A percentile compares a stretch with the other conserved stretches of the same genome.
Evolutionary conservation across 2,888 invertebrate genomes (phyloP).

Genomic region (Sinelater perroti): DNA sequence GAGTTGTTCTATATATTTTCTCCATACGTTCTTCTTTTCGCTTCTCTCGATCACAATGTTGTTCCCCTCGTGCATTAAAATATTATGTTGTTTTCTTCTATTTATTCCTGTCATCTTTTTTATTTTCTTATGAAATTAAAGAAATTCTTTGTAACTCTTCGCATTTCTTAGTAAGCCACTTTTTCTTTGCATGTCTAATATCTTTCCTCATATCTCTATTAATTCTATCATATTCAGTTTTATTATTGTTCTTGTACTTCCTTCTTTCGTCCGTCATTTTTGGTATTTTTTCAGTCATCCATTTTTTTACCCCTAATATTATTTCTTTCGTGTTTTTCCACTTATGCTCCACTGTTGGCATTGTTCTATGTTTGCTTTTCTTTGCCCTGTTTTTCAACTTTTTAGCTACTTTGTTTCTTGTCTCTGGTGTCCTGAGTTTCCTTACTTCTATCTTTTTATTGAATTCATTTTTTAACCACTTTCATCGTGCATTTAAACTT

Average conservation of each 20-base stretch:
- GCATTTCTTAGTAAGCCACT: background rate
- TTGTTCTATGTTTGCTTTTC: background rate
- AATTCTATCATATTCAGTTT: background rate
- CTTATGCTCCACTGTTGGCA: background rate
- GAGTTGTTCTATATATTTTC: no score
- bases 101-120: no score
- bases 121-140: no score
- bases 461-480: background rate
- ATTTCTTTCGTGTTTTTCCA: conserved; percentile 7
- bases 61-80: no score
- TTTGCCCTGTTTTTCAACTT: conserved; percentile 2
- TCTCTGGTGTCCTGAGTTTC: background rate
- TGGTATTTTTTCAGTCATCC: background rate
- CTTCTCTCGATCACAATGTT: no score
- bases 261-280: conserved; percentile 7
- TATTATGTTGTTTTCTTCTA: no score
- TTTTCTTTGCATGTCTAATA: background rate
- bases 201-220: background rate
- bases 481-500: background rate
- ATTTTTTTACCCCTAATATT: background rate
- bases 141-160: no score
- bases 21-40: no score
- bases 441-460: background rate
- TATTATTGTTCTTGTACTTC: background rate
- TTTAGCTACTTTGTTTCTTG: background rate